Conservation (phyloP, 2,113 vertebrate species). For the Herpetotheres cachinnans region DNA sequence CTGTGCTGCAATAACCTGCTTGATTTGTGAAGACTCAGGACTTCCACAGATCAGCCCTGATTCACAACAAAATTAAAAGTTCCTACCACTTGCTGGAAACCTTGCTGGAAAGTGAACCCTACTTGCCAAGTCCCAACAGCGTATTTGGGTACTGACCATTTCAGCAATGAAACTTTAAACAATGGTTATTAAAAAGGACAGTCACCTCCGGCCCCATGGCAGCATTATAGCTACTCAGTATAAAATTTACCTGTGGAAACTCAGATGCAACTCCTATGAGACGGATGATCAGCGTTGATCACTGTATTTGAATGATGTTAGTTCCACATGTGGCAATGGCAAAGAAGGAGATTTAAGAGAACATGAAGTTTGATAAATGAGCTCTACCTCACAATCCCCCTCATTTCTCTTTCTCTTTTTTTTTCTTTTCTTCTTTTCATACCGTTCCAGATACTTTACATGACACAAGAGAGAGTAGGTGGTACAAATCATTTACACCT, state of each 20-base stretch:
- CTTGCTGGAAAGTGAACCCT: not conserved
- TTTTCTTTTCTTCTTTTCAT: not conserved
- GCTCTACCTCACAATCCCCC: not conserved
- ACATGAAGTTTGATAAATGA: not conserved
- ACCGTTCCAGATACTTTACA: not conserved
- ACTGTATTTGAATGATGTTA: not conserved
- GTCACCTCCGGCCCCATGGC: not conserved
- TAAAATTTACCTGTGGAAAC: not conserved
- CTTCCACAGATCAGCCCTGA: not conserved
- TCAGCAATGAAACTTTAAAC: not conserved
- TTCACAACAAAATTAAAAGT: not conserved
- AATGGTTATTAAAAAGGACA: not conserved
- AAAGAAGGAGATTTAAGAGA: not conserved
- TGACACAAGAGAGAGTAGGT: not conserved
- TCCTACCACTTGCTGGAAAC: not conserved
- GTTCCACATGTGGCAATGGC: not conserved
- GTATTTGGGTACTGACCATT: not conserved
- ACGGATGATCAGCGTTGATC: rapidly evolving
- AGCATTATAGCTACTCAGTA: not conserved
- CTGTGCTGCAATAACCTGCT: not conserved
- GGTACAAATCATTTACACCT: not conserved
- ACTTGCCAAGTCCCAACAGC: not conserved
- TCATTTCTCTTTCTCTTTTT: not conserved
- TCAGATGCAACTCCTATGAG: not conserved
- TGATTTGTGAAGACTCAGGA: not conserved